Evolutionary conservation across 2,113 vertebrate genomes (phyloP).

Genomic region (Caracal caracal): DNA sequence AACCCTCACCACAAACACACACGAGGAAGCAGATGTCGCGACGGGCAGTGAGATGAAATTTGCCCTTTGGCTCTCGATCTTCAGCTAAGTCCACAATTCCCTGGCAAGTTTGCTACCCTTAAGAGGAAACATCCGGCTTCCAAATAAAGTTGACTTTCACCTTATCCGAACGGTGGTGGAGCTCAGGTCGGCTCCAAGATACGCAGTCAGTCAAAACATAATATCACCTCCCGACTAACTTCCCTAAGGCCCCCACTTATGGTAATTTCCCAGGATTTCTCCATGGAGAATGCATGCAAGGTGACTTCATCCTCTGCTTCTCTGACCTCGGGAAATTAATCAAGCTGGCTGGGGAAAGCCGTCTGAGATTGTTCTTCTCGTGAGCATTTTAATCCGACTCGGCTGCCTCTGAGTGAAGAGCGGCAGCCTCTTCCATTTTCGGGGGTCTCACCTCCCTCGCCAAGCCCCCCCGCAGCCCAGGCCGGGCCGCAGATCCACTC

Average conservation of each 20-base stretch:
- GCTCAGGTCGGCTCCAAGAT: not conserved
- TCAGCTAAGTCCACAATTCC: not conserved
- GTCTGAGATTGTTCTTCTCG: fast-evolving
- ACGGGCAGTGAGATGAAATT: not conserved
- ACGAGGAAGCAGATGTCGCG: not conserved
- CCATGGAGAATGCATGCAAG: not conserved
- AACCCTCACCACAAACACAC: not conserved
- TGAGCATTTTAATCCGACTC: not conserved
- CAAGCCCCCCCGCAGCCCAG: not conserved
- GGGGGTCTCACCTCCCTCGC: not conserved
- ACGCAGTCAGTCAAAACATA: not conserved
- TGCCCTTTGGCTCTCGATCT: not conserved
- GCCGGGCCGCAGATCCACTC: constrained; percentile 67
- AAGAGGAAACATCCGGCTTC: not conserved
- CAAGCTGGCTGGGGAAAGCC: not conserved
- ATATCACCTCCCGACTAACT: not conserved
- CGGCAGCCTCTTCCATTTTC: not conserved
- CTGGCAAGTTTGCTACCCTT: not conserved
- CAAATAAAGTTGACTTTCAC: not conserved
- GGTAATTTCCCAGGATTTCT: not conserved
- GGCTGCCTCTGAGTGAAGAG: not conserved
- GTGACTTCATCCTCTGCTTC: not conserved
- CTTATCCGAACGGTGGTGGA: not conserved
- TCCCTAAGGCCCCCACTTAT: not conserved
- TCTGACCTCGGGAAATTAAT: constrained; percentile 21